Evolutionary conservation across 2,113 vertebrate species (phyloP).

Genomic region (Phoenicopterus ruber): DNA sequence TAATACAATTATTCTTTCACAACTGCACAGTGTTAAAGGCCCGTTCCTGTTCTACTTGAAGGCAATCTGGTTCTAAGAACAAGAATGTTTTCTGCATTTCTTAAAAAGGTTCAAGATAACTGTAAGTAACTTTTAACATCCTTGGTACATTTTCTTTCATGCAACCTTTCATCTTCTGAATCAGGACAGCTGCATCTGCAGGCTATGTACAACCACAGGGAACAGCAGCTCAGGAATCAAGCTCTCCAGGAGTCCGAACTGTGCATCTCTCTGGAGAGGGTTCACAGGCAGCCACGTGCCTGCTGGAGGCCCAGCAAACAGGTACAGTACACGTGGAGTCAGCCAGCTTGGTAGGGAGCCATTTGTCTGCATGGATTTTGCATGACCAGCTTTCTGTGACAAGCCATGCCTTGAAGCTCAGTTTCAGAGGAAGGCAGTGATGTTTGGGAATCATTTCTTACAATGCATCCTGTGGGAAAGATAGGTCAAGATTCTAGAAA

Average conservation of each 20-base stretch:
- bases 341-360: not conserved
- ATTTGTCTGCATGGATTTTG: not conserved
- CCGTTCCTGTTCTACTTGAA: not conserved
- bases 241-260: constrained; percentile 51
- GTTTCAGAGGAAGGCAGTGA: not conserved
- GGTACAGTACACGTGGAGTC: constrained; percentile 41
- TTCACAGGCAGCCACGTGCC: constrained; percentile 24
- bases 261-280: constrained; percentile 49
- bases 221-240: constrained; percentile 63
- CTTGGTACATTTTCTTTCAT: not conserved
- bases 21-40: not conserved
- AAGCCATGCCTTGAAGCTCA: not conserved
- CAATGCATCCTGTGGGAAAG: not conserved
- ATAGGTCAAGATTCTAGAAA: not conserved
- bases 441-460: not conserved
- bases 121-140: not conserved
- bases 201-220: constrained; percentile 74
- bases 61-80: not conserved
- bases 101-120: not conserved
- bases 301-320: constrained; percentile 57
- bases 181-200: constrained; percentile 84
- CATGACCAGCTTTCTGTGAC: not conserved
- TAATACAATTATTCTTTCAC: not conserved
- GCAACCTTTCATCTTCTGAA: not conserved
- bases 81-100: not conserved